Evolutionary conservation across 2,113 vertebrate species (phyloP).

Genomic region (Stictonetta naevosa): DNA sequence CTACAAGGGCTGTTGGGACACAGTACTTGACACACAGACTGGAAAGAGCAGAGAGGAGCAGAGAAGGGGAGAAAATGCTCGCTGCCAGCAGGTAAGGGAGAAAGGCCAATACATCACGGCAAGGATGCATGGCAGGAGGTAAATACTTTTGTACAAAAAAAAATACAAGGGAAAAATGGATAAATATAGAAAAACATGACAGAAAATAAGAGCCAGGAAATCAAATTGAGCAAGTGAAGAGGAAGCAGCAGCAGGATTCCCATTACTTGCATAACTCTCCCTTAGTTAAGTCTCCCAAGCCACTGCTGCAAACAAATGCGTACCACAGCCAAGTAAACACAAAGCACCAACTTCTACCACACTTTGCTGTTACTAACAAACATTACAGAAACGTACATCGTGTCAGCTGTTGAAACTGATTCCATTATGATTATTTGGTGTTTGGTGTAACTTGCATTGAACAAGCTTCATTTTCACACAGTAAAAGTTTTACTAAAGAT

Average conservation of each 20-base stretch:
- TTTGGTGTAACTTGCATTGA: background rate
- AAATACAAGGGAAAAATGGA: accelerated
- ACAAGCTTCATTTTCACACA: background rate
- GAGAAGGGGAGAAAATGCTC: background rate
- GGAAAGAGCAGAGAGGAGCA: background rate
- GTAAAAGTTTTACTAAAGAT: background rate
- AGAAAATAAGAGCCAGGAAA: background rate
- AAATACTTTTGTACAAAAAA: background rate
- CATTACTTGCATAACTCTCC: background rate
- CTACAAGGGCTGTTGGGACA: background rate
- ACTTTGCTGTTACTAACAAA: background rate
- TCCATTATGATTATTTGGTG: background rate
- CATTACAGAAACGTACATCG: background rate
- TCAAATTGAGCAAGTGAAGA: background rate
- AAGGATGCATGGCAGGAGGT: background rate
- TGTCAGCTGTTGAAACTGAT: background rate
- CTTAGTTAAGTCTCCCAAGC: background rate
- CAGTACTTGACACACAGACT: background rate
- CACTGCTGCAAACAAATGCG: background rate
- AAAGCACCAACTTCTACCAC: background rate
- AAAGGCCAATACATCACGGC: background rate
- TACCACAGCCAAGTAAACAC: background rate
- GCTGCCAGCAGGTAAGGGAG: background rate
- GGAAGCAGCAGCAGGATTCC: background rate
- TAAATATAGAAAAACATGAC: background rate